These are phyloP conservation scores for Condylura cristata DNA, from an alignment of 2,113 vertebrate species.

Conservation along the genomic window DNA sequence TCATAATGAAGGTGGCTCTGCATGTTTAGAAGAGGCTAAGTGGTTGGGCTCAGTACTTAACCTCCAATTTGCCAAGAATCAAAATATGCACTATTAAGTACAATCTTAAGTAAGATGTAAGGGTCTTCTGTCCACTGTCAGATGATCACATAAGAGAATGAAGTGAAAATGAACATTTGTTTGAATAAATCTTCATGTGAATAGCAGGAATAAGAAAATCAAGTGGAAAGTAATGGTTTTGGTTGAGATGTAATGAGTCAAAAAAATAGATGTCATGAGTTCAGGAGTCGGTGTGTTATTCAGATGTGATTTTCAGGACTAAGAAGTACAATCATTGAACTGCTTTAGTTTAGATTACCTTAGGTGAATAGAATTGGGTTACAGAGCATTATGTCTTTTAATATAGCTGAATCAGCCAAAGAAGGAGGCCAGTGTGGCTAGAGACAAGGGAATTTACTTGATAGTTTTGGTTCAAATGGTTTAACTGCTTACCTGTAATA, in stretches of 20 bases:
- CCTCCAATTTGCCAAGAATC: neutral
- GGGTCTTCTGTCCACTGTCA: neutral
- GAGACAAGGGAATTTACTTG: neutral
- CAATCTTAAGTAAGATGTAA: neutral
- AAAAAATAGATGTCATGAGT: neutral
- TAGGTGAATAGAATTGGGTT: neutral
- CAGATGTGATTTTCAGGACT: neutral
- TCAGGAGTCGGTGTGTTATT: neutral
- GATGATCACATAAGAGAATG: neutral
- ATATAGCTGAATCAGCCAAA: neutral
- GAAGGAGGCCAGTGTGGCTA: neutral
- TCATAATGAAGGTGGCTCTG: neutral
- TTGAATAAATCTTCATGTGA: neutral
- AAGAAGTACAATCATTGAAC: neutral
- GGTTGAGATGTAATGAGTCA: neutral
- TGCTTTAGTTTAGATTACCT: neutral
- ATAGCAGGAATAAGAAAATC: neutral
- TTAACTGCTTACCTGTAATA: neutral
- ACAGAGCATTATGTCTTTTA: neutral
- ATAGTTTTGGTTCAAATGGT: neutral
- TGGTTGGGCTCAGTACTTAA: neutral
- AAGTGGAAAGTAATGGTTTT: neutral
- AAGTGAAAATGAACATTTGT: neutral
- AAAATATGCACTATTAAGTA: neutral
- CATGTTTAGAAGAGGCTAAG: neutral